These are phyloP conservation scores for Pterobdella sp. DNA, from an alignment of 2,888 invertebrate genomes.

Conservation along the genomic window DNA sequence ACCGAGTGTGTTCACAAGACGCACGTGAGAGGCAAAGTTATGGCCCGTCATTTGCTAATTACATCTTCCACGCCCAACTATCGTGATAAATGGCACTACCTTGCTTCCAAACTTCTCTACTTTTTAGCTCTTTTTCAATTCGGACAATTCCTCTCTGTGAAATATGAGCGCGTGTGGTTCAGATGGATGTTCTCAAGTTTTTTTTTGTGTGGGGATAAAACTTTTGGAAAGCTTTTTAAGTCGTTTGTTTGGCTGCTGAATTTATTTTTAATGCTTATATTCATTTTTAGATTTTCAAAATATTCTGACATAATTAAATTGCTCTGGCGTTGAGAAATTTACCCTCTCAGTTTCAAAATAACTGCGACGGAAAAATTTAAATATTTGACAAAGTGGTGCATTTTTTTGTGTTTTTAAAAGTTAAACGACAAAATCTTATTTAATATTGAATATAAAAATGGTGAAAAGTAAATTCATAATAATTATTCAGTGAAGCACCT, in stretches of 20 bases:
- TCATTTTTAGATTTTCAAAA: not conserved
- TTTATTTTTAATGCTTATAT: not conserved
- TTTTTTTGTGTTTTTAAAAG: no score
- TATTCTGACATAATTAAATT: not conserved
- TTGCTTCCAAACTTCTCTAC: not conserved
- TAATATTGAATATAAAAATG: no score
- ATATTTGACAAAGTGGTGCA: no score
- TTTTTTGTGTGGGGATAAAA: not conserved
- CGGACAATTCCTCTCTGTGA: no score
- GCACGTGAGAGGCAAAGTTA: not conserved
- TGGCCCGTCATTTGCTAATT: constrained; percentile 1
- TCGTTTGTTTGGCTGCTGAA: not conserved
- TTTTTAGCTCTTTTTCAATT: not conserved
- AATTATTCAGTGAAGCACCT: no score
- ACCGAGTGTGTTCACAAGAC: not conserved
- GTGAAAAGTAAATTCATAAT: no score
- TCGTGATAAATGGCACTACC: not conserved
- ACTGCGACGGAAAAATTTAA: not conserved
- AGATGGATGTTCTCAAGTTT: not conserved
- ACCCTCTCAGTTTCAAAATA: not conserved
- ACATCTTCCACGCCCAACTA: not conserved
- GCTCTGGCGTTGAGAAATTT: not conserved
- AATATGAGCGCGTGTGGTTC: no score
- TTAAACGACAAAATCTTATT: no score
- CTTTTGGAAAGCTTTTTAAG: not conserved